These are phyloP conservation scores for Pachypanchax playfairii DNA, from an alignment of 2,113 vertebrate genomes.

Conservation along the genomic window DNA sequence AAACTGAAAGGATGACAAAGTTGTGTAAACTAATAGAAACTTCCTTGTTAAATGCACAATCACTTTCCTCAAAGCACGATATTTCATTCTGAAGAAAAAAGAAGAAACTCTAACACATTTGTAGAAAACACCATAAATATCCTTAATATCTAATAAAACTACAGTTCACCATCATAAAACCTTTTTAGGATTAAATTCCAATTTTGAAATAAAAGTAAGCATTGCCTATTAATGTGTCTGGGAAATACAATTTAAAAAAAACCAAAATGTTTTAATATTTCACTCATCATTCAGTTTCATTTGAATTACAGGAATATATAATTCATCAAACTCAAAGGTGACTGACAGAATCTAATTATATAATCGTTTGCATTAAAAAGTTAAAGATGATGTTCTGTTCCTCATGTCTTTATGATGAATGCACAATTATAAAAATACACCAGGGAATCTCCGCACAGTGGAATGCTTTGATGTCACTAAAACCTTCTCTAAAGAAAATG, in stretches of 20 bases:
- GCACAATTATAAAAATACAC: background rate
- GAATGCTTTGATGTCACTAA: conserved; percentile 20
- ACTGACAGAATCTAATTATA: conserved; percentile 25
- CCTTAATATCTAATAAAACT: too few species aligned
- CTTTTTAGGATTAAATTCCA: too few species aligned
- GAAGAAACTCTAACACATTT: too few species aligned
- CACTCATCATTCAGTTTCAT: conserved; percentile 19
- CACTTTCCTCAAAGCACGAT: too few species aligned
- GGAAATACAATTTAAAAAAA: background rate
- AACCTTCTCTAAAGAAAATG: conserved; percentile 20
- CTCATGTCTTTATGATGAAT: conserved; percentile 52
- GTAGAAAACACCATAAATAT: too few species aligned
- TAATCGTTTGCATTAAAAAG: conserved; percentile 13
- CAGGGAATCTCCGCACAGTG: conserved; percentile 7
- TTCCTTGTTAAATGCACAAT: too few species aligned
- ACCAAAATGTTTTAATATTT: background rate
- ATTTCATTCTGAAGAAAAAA: too few species aligned
- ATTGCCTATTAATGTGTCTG: background rate
- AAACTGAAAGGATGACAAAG: too few species aligned
- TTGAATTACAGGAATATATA: conserved; percentile 17
- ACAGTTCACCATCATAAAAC: too few species aligned
- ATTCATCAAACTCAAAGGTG: conserved; percentile 20
- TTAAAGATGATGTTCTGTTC: conserved; percentile 21
- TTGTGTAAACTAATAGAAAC: background rate
- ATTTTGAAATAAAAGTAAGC: too few species aligned